Base-by-base conservation (phyloP, 2,888 invertebrate genomes). In the Eupithecia subfuscata region DNA sequence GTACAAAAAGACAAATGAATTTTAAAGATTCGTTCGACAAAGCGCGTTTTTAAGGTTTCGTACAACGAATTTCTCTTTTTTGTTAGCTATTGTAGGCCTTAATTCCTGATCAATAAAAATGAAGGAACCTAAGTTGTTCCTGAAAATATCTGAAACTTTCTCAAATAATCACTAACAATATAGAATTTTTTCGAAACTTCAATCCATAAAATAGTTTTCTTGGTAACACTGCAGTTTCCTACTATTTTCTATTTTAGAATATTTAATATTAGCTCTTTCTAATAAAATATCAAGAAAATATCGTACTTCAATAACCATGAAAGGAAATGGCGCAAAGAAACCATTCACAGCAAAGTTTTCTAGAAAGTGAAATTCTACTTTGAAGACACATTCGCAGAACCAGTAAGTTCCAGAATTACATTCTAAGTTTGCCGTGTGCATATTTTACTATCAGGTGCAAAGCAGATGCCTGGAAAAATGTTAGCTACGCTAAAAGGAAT, bases 401-500 rank as follows among this genome's bases (percentile, higher is more conserved):
- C 45, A 60, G 40, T 22, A 40, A 14, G 12, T 69, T 69, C 52
- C n/a, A 56, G 52, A 11, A 22, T 56, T 22, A 37, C 48, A 25
- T 71, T 72, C 45, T 73, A 70, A 72, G 69, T 72, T 70, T 37
- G 56, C 52, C 48, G 68, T 63, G 60, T 63, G 68, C 68, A 71
- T 71, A 71, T 71, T 68, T 75, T 52, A 69, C 45, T 40, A 65
- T 70, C 75, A 75, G 75, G 71, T 75, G 75, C 71, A 64, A 40
- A 40, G 65, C 75, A 75, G 72, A 64, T 72, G 75, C 30, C 12
- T 3, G 18, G 45, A 48, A 69, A 70, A 72, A 64, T 64, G 69
- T 69, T 72, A 37, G 25, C 18, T 40, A 30, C n/a, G 52, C n/a
- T 52, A 69, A 71, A 56, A 75, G 56, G 73, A 73, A 73, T 48